These are phyloP conservation scores for Rhynchomys soricoides DNA, from an alignment of 2,113 vertebrate genomes.

Conservation along the genomic window DNA sequence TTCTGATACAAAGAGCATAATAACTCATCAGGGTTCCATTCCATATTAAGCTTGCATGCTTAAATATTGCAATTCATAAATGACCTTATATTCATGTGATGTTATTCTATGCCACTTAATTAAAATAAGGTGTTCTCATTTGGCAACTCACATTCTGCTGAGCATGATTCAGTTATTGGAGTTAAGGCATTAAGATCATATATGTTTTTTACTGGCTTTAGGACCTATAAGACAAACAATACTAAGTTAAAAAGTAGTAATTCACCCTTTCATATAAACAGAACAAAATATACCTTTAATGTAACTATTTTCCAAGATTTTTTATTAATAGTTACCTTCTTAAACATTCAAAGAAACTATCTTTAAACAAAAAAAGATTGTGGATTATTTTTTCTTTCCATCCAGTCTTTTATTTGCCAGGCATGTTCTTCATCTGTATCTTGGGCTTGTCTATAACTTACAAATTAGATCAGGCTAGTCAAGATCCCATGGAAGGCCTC, in stretches of 20 bases:
- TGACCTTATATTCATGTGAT: neutral
- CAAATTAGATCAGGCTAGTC: neutral
- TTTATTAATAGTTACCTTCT: neutral
- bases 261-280: neutral
- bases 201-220: neutral
- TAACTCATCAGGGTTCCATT: neutral
- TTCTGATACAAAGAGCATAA: neutral
- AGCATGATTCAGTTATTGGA: neutral
- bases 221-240: neutral
- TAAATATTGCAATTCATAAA: neutral
- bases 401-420: neutral
- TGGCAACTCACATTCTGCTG: neutral
- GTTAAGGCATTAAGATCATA: neutral
- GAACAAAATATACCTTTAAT: neutral
- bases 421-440: neutral
- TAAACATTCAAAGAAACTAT: neutral
- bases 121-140: neutral
- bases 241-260: neutral
- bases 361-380: neutral
- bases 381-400: neutral
- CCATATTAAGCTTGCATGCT: neutral
- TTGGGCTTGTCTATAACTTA: neutral
- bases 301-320: neutral
- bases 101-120: neutral
- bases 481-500: neutral